Evolutionary conservation across 2,888 invertebrate species (phyloP), one percentile per base, ranked within the genome.

Genomic region (Trissolcus japonicus): DNA sequence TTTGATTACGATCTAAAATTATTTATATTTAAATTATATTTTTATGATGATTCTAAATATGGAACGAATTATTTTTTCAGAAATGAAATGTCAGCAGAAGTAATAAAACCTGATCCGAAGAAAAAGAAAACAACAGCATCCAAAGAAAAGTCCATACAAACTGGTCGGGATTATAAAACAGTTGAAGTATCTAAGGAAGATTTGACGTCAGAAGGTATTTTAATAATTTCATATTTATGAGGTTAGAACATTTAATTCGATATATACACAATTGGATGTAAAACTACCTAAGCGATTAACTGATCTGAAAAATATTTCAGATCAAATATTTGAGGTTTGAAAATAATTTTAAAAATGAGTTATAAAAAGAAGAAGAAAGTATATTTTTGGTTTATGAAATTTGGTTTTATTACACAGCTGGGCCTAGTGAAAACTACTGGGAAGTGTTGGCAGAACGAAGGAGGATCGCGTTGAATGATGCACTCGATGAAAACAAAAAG

Each of bases 361-460:
- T 35, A 4, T 1, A 35, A 35, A 35, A 35, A 11, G 7, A 11
- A 11, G 35, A 35, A 9, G 35, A 35, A 4, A 4, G 6, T 25
- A 6, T 35, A 35, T 35, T 7, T 35, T 35, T 35, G 35, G 35
- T 35, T 35, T 1, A 35, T 35, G 11, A 35, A 35, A 35, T 11
- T n/a, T n/a, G n/a, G 2, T 9, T 35, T 35, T 35, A 35, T 11
- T 35, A 1, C 35, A 11, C 35, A 90, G 92, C 91, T 68, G 92
- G 91, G 43, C 93, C 95, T 3, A 93, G 94, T 69, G 93, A 93
- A 83, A 92, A 92, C 78, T 96, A 95, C 86, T 96, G 95, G 94
- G 91, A 94, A 88, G 90, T 92, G 54, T 86, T 95, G 78, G 94
- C 95, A 21, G 95, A 94, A 86, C 93, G 93, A 83, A 91, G 95